phyloP scores from a whole-genome alignment of 1,140 invertebrate species.

The Drosophila nebulosa region DNA sequence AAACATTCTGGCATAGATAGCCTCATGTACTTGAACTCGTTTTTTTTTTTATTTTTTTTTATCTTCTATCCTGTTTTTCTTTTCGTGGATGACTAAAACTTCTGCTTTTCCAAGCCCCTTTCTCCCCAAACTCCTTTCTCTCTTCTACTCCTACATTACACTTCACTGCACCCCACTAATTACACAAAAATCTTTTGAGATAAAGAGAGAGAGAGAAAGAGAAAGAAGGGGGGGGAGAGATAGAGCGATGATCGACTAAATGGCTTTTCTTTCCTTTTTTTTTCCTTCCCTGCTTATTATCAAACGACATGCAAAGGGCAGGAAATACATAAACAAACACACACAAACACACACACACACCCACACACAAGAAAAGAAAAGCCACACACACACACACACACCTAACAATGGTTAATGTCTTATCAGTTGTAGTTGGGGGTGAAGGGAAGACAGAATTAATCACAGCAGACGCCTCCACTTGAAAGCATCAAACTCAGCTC shows the following conservation, averaged over 20 bases:
- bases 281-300: constrained; percentile 44
- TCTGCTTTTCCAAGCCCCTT: neutral
- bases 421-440: constrained; percentile 29
- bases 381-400: constrained; percentile 1
- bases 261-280: neutral
- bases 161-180: neutral
- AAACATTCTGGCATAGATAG: constrained; percentile 14
- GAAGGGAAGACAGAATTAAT: constrained; percentile 43
- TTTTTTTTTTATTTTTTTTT: too few species aligned
- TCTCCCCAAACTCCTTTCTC: neutral
- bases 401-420: constrained; percentile 20
- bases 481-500: constrained; percentile 19
- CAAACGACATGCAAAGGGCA: constrained; percentile 66
- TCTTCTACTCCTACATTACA: neutral
- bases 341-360: neutral
- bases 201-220: neutral
- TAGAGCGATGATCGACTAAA: neutral
- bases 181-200: neutral
- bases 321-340: constrained; percentile 41
- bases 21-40: constrained; percentile 62
- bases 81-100: constrained; percentile 16
- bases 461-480: constrained; percentile 68
- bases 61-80: constrained; percentile 12
- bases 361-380: constrained; percentile 6
- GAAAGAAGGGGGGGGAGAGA: neutral